Evolutionary conservation across 1,140 invertebrate species (phyloP), one percentile per base, ranked within the genome.

Genomic region (Holotrichia oblita): DNA sequence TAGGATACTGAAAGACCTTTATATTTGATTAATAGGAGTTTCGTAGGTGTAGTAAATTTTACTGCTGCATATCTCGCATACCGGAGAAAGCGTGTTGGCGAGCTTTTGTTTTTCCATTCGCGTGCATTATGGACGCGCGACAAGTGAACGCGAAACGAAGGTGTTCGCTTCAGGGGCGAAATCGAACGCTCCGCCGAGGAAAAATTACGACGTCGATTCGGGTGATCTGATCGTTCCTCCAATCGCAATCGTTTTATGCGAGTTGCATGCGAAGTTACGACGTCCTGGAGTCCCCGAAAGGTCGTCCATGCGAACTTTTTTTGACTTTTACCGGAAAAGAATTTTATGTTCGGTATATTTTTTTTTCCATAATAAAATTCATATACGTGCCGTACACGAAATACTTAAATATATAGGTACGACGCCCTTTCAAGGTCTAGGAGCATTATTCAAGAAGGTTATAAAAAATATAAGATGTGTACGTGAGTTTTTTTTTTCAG

Each of bases 221-320:
- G 6, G 48, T 17, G 48, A 55, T 55, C 14, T 6, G 48, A 55
- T 55, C 48, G 14, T 55, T n/a, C 48, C 14, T 14, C 12, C 48
- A n/a, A 55, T 55, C 48, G 48, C 48, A 55, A 55, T 55, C 48
- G 14, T 55, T 55, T 55, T 55, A 55, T 55, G 48, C 48, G 48
- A 55, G 48, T 55, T 55, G 48, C 48, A 55, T 55, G 48, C n/a
- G 48, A 55, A 55, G 48, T 55, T 55, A 55, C 48, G 48, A 55
- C 48, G 48, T n/a, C 17, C 48, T 17, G 14, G 14, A 55, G 14
- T 17, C 48, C 48, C n/a, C 48, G 48, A 55, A 55, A 55, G 48
- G 48, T 14, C 6, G 48, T 17, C 48, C 14, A 14, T 17, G 48
- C 17, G 48, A 55, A 55, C 48, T 55, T 55, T 34, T 34, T 17